Conservation (phyloP, 2,888 invertebrate species). For the Orchestes rusci region DNA sequence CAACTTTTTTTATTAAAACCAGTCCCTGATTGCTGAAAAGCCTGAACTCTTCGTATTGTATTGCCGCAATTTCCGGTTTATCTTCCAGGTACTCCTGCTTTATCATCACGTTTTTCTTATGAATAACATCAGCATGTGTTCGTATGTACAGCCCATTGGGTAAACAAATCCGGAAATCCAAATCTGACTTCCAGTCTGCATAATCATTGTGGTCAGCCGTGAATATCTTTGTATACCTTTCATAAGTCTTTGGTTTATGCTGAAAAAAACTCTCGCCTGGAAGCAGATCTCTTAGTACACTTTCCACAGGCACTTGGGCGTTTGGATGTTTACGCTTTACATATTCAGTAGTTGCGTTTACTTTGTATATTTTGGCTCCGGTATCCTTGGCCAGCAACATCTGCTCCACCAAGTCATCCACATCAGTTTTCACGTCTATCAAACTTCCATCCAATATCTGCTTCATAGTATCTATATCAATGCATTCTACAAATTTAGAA, state of each 20-base stretch:
- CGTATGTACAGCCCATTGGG: conserved; percentile 32
- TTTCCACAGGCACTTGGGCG: conserved; percentile 23
- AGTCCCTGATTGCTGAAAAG: conserved; percentile 31
- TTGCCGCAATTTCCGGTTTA: conserved; percentile 12
- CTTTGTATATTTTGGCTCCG: conserved; percentile 28
- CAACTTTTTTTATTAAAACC: conserved; percentile 30
- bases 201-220: too few relatives aligned
- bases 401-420: conserved; percentile 15
- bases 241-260: conserved; percentile 4
- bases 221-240: conserved; percentile 17
- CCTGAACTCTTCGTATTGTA: conserved; percentile 31
- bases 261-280: neutral
- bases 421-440: conserved; percentile 2
- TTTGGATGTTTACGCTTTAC: conserved; percentile 15
- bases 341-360: conserved; percentile 23
- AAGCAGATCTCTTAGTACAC: conserved; percentile 11
- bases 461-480: conserved; percentile 19
- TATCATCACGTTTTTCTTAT: conserved; percentile 24
- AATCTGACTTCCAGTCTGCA: neutral
- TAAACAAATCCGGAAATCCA: conserved; percentile 30
- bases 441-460: conserved; percentile 1
- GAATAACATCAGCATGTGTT: conserved; percentile 25
- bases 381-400: conserved; percentile 18
- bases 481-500: conserved; percentile 17
- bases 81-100: conserved; percentile 30